Evolutionary conservation across 2,888 invertebrate genomes (phyloP).

Genomic region (Mimachlamys varia): DNA sequence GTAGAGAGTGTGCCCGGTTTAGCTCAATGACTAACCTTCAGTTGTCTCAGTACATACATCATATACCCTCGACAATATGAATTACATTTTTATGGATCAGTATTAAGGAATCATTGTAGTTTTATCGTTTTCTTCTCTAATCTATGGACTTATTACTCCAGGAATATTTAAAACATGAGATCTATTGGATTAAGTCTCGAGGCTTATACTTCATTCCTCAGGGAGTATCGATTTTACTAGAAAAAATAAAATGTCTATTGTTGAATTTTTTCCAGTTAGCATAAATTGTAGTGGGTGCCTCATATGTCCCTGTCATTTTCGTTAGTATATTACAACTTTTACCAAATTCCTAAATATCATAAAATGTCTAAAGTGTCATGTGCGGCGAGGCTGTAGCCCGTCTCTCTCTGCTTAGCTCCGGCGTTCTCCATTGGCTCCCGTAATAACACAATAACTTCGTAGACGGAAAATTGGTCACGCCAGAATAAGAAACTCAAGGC

Average conservation of each 20-base stretch:
- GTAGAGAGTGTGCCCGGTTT: too few relatives aligned
- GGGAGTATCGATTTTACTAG: not conserved
- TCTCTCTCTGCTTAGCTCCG: not conserved
- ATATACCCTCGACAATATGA: not conserved
- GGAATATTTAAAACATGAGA: not conserved
- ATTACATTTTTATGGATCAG: not conserved
- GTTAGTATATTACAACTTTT: not conserved
- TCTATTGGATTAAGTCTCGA: not conserved
- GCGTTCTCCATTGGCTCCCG: not conserved
- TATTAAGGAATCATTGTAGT: not conserved
- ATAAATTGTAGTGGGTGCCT: slow-evolving; percentile 25
- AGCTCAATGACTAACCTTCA: not conserved
- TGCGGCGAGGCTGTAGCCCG: not conserved
- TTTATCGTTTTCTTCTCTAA: not conserved
- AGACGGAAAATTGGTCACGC: not conserved
- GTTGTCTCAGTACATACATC: not conserved
- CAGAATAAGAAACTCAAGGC: not conserved
- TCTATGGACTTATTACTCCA: not conserved
- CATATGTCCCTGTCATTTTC: not conserved
- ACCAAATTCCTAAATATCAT: slow-evolving; percentile 12
- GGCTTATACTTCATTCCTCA: not conserved
- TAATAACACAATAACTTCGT: not conserved
- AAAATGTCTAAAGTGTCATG: slow-evolving; percentile 16
- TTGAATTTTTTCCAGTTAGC: slow-evolving; percentile 34
- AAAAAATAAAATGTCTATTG: slow-evolving; percentile 11